These are phyloP conservation scores for Melanotaenia maccullochi DNA, from an alignment of 2,797 vertebrate species.

Conservation along the genomic window DNA sequence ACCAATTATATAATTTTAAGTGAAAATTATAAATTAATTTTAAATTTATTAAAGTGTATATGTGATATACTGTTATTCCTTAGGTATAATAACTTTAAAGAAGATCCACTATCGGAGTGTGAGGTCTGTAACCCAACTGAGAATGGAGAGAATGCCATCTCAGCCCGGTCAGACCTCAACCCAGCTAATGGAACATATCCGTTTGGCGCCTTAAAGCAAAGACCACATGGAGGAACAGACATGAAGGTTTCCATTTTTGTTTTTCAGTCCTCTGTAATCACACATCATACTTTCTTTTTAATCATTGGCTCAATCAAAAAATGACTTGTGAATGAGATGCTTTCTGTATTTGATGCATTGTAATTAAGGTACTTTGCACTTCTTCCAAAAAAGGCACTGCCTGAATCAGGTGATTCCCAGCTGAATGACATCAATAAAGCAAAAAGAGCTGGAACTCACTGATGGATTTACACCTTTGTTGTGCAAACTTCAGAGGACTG, in stretches of 20 bases:
- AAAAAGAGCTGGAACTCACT: too few relatives aligned
- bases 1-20: constrained; percentile 4
- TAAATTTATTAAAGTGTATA: background rate
- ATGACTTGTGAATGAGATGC: background rate
- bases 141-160: constrained; percentile 92
- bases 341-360: constrained; percentile 5
- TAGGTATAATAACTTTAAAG: constrained; percentile 92
- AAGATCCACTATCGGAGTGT: constrained; percentile 90
- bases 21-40: background rate
- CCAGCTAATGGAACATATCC: constrained; percentile 92
- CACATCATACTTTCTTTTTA: background rate
- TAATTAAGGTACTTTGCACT: too few relatives aligned
- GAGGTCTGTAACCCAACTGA: constrained; percentile 82
- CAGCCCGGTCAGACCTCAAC: constrained; percentile 94
- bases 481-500: too few relatives aligned
- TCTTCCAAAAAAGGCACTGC: too few relatives aligned
- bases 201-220: constrained; percentile 89
- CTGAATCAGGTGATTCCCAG: too few relatives aligned
- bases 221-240: constrained; percentile 92
- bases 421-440: too few relatives aligned
- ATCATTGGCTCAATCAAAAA: constrained; percentile 1
- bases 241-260: constrained; percentile 85
- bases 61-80: background rate
- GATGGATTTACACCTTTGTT: too few relatives aligned
- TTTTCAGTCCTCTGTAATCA: background rate